A percentile compares a stretch with the other conserved stretches of the same genome.
phyloP scores from a whole-genome alignment of 2,113 vertebrate species.

The Macquaria australasica region DNA sequence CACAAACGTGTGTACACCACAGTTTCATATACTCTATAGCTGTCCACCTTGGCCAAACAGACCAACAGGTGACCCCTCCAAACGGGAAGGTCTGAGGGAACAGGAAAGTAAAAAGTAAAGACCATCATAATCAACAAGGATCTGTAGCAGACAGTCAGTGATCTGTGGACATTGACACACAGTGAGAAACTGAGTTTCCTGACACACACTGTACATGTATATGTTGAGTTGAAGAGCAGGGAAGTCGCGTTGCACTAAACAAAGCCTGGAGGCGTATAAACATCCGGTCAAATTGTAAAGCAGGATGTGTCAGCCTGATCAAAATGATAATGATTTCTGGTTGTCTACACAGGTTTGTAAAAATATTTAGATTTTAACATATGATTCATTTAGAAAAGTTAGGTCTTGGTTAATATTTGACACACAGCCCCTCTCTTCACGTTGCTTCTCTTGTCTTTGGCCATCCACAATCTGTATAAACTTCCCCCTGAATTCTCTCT shows the following conservation, averaged over 20 bases:
- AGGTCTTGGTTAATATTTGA: neutral
- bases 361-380: neutral
- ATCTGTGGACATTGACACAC: too few relatives aligned
- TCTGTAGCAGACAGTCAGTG: too few relatives aligned
- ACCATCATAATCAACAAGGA: too few relatives aligned
- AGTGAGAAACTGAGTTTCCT: too few relatives aligned
- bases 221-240: neutral
- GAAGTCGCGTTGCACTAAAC: neutral
- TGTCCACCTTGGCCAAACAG: too few relatives aligned
- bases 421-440: neutral
- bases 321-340: neutral
- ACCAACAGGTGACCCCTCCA: neutral
- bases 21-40: neutral
- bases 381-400: neutral
- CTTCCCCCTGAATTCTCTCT: neutral
- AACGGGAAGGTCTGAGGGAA: neutral
- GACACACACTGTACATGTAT: too few relatives aligned
- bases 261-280: neutral
- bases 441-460: neutral
- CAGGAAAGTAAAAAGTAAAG: neutral
- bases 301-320: neutral
- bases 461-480: neutral
- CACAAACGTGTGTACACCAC: neutral
- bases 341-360: too few relatives aligned
- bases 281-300: neutral